These are phyloP conservation scores for Desmophyllum pertusum DNA, from an alignment of 92 coral and sea anemone species.

Conservation along the genomic window DNA sequence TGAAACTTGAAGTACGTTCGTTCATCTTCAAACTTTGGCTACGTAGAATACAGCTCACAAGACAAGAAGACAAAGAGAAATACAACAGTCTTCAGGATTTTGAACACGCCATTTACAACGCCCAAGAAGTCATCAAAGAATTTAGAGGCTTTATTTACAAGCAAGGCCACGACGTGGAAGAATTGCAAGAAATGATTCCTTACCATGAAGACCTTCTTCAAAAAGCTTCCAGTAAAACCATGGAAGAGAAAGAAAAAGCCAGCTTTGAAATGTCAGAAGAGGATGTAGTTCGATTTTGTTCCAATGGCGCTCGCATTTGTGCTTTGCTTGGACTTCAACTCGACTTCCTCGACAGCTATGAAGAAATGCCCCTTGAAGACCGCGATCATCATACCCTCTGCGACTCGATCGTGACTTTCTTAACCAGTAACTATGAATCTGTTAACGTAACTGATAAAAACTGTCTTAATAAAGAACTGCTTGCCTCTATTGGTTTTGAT, in stretches of 20 bases:
- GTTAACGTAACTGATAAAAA: background rate
- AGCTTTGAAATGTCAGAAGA: too few species aligned
- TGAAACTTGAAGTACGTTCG: background rate
- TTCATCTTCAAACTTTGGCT: constrained; percentile 12
- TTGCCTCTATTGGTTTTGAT: too few species aligned
- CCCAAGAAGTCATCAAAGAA: background rate
- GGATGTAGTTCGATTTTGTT: too few species aligned
- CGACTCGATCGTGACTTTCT: constrained; percentile 46
- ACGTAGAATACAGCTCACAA: background rate
- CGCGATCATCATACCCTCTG: constrained; percentile 16
- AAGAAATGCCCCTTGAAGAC: constrained; percentile 10
- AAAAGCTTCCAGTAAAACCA: too few species aligned
- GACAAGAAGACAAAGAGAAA: background rate
- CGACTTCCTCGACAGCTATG: constrained; percentile 45
- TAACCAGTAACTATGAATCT: too few species aligned
- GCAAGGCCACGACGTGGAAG: background rate
- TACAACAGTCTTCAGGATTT: background rate
- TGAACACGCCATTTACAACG: background rate
- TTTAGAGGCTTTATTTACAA: background rate
- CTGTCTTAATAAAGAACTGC: constrained; percentile 17
- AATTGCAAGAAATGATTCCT: background rate
- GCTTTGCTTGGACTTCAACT: constrained; percentile 40
- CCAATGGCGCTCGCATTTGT: constrained; percentile 8
- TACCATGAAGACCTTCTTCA: background rate
- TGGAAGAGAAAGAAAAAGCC: too few species aligned